Base-by-base conservation (phyloP, 2,113 vertebrate species). In the Cyprinodon variegatus region DNA sequence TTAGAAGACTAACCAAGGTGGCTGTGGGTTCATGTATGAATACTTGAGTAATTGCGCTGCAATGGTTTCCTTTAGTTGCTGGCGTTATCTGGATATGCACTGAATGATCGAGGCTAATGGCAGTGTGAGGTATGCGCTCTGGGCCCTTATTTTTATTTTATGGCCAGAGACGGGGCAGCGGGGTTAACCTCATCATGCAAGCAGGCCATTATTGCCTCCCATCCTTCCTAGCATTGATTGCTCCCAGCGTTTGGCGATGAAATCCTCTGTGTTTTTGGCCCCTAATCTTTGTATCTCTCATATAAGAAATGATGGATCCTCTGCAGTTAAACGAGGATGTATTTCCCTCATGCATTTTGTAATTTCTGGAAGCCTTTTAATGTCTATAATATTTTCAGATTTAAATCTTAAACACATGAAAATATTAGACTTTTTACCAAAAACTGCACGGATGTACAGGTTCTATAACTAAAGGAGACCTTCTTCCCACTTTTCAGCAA, bases 171-270 rank as follows among this genome's bases (percentile, higher is more conserved):
- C 70, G 13, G 82, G 78, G 76, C 62, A 66, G 70, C 13, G 45
- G 71, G 86, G 89, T 88, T 86, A 87, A 90, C 83, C 84, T 90
- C 86, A 86, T 89, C 84, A 83, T 39, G 85, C 77, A 72, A 75
- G 65, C 81, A 17, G 64, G 66, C 89, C 92, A 77, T 92, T 94
- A 93, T 79, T 67, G 83, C 84, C 66, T 78, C 86, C 93, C 86
- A 93, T 94, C 89, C 88, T 78, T 89, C 79, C 85, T 37, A 80
- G 79, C 85, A 88, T 86, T 87, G 91, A 93, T 93, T 87, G 91
- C 91, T 90, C 78, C 43, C 84, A 75, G 86, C 89, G 66, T 93
- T 93, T 89, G 82, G 85, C 84, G 88, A 91, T 76, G 76, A 61
- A 75, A 77, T 89, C 90, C 77, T 87, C 86, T 72, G 38, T 84